Base-by-base conservation (phyloP, 2,888 invertebrate species). In the Notodonta dromedarius region DNA sequence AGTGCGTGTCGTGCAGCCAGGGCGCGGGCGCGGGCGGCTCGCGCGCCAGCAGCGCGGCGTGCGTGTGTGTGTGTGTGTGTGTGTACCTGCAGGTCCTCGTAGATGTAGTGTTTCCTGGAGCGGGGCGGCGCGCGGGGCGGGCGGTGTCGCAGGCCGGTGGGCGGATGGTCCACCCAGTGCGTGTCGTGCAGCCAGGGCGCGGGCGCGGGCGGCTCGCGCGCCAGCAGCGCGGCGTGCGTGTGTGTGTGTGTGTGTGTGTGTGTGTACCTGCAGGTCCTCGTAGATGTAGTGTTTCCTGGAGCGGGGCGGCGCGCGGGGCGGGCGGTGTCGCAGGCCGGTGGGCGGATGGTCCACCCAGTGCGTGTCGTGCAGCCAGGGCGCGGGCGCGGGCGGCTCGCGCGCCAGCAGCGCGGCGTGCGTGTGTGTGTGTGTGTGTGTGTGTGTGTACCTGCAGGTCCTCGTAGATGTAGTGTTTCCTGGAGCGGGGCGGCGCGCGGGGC, bases 291-390 rank as follows among this genome's bases (percentile, higher is more conserved):
- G 65, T 96, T 97, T 96, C 66, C 96, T 96, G 56, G 96, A 24
- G 95, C 61, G 97, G 96, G 58, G 94, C 88, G 46, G 2, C 96
- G 95, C 61, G 97, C 96, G 52, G 88, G 80, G 94, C 96, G 68
- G 94, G 97, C 96, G 0, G 97, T 96, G 57, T 7, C 35, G 80
- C 94, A 96, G 68, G 94, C 97, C 96, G 0, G 97, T 96, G 57
- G 96, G 94, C 70, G 96, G 96, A 88, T 99, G 99, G 85, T 98
- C 98, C 14, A 99, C 98, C 99, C 99, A 99, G 87, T 99, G 98
- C 51, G 98, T 98, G 84, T 98, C 98, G 85, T 98, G 98, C 65
- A 99, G 94, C 98, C 98, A 98, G 85, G 35, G 9, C 13, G 46
- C 46, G 35, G 35, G 35, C 35, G 35, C 96, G 76, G 96, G 95